Evolutionary conservation across 2,797 vertebrate genomes (phyloP).

Genomic region (Mormyrus hasselquistii): DNA sequence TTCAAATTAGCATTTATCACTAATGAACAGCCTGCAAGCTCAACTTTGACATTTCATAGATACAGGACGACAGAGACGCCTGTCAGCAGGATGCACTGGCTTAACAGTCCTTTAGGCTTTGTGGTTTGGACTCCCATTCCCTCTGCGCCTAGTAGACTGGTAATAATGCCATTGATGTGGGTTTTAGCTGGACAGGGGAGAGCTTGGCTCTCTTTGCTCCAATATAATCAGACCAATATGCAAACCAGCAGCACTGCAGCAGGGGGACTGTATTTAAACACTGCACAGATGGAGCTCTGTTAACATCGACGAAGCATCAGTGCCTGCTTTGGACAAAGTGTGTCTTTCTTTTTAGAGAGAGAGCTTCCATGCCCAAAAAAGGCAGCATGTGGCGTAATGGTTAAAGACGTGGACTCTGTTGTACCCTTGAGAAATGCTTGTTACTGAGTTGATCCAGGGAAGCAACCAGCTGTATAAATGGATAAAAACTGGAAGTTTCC

Average conservation of each 20-base stretch:
- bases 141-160: constrained; percentile 3
- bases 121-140: background rate
- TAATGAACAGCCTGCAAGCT: background rate
- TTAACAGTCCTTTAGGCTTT: constrained; percentile 28
- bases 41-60: background rate
- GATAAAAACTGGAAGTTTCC: background rate
- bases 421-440: background rate
- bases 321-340: background rate
- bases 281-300: background rate
- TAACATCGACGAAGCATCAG: background rate
- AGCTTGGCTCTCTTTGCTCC: background rate
- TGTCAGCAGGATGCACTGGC: constrained; percentile 27
- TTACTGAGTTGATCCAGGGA: background rate
- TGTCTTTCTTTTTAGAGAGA: background rate
- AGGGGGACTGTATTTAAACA: background rate
- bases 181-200: background rate
- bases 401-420: background rate
- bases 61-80: constrained; percentile 18
- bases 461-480: background rate
- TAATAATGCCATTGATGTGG: background rate
- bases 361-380: background rate
- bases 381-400: background rate
- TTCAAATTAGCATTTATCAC: background rate
- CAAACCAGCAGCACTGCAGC: background rate
- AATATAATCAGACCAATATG: background rate